Evolutionary conservation across 2,113 vertebrate genomes (phyloP).

Genomic region (Macheiramphus alcinus): DNA sequence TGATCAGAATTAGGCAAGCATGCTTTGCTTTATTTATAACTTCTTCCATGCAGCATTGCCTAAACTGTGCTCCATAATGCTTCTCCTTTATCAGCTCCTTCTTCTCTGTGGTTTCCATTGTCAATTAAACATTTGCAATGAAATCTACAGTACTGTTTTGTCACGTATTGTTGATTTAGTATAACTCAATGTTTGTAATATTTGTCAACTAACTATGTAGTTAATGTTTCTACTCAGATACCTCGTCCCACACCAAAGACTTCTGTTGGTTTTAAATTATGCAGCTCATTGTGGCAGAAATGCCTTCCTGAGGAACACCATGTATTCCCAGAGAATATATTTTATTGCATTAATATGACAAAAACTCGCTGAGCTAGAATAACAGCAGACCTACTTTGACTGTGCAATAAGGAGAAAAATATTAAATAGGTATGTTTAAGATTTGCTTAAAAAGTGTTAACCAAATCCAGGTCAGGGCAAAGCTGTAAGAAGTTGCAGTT

Average conservation of each 20-base stretch:
- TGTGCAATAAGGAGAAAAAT: neutral
- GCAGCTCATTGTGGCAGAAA: neutral
- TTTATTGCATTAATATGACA: neutral
- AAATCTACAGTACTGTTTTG: neutral
- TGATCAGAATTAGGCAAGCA: neutral
- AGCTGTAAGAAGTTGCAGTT: neutral
- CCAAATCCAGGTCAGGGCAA: neutral
- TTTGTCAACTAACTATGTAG: neutral
- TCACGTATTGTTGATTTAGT: accelerated
- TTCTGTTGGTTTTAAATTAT: neutral
- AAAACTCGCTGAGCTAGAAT: neutral
- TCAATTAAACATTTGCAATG: neutral
- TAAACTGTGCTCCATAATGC: neutral
- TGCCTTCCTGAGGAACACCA: neutral
- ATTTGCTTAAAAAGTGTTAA: neutral
- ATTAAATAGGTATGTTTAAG: neutral
- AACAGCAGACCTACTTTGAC: neutral
- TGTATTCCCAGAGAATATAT: neutral
- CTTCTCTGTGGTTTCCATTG: neutral
- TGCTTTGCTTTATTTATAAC: neutral
- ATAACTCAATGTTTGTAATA: neutral
- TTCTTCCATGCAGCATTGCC: neutral
- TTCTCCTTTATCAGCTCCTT: neutral
- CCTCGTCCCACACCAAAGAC: neutral
- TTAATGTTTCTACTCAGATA: neutral